phyloP scores from a whole-genome alignment of 2,113 vertebrate genomes.

The Phalacrocorax aristotelis region DNA sequence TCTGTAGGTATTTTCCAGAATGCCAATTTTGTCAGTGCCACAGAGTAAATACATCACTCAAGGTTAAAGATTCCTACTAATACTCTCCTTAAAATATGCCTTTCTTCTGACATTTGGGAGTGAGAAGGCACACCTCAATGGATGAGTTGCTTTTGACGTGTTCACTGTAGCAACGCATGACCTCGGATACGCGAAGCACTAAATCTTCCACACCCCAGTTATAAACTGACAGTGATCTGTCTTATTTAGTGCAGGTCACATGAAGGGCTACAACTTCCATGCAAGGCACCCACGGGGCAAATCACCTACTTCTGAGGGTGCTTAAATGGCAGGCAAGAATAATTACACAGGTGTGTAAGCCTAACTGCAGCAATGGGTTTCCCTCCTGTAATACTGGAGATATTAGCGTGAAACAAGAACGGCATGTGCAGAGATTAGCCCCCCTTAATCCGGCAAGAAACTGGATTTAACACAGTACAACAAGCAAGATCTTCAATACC shows the following conservation, averaged over 20 bases:
- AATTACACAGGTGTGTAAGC: not conserved
- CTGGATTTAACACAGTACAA: not conserved
- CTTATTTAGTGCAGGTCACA: not conserved
- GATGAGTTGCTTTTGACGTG: not conserved
- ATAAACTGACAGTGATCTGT: not conserved
- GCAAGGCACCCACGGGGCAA: not conserved
- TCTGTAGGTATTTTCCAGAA: not conserved
- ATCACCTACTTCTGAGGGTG: not conserved
- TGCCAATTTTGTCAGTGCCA: not conserved
- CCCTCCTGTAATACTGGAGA: not conserved
- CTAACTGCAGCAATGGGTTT: not conserved
- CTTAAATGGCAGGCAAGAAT: not conserved
- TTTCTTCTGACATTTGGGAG: not conserved
- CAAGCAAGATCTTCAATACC: not conserved
- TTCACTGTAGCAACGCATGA: not conserved
- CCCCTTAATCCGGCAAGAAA: not conserved
- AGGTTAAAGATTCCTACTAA: slow-evolving; percentile 5
- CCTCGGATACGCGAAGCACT: not conserved
- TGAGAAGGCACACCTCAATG: not conserved
- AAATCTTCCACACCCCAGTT: slow-evolving; percentile 6
- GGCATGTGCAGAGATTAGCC: not conserved
- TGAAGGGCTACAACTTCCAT: not conserved
- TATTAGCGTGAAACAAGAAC: not conserved
- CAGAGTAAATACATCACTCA: not conserved
- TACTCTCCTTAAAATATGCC: not conserved